Conservation (phyloP, 2,888 invertebrate species). For the Drosophila testacea region DNA sequence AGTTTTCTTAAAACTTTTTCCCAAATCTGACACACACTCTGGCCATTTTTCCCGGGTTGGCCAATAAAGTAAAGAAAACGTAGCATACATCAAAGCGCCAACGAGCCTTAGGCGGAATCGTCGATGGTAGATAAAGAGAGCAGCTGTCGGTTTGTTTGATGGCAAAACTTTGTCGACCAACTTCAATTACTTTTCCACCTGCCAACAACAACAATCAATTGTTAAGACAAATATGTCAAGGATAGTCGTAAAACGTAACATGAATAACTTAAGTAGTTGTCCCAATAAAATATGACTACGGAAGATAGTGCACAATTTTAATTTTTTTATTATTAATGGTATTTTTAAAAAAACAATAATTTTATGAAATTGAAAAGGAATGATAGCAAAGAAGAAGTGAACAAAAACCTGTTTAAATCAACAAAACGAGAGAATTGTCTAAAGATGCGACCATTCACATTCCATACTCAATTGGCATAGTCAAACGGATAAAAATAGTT, state of each 20-base stretch:
- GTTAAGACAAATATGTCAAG: slow-evolving; percentile 19
- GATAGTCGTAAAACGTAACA: slow-evolving; percentile 10
- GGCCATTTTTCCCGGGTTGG: slow-evolving; percentile 6
- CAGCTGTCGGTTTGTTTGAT: slow-evolving; percentile 72
- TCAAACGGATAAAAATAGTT: not conserved
- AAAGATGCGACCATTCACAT: not conserved
- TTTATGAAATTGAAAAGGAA: not conserved
- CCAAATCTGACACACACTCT: slow-evolving; percentile 37
- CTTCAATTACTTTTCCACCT: slow-evolving; percentile 74
- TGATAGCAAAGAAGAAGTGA: not conserved
- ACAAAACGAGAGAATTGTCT: not conserved
- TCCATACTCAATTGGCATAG: not conserved
- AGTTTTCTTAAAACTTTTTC: slow-evolving; percentile 58
- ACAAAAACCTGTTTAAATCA: not conserved
- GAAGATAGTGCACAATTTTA: not conserved
- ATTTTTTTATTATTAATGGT: not conserved
- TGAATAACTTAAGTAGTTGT: slow-evolving; percentile 8
- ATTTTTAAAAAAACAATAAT: not conserved
- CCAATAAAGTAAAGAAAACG: slow-evolving; percentile 19
- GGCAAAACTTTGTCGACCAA: slow-evolving; percentile 65
- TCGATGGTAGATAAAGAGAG: slow-evolving; percentile 48
- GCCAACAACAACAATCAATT: slow-evolving; percentile 41
- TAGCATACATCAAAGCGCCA: slow-evolving; percentile 73
- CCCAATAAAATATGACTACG: not conserved
- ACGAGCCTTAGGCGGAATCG: slow-evolving; percentile 37